Percentiles rank a stretch among this genome's conserved stretches.
Conservation (phyloP, 1,140 invertebrate genomes). For the Trichomalopsis sarcophagae region DNA sequence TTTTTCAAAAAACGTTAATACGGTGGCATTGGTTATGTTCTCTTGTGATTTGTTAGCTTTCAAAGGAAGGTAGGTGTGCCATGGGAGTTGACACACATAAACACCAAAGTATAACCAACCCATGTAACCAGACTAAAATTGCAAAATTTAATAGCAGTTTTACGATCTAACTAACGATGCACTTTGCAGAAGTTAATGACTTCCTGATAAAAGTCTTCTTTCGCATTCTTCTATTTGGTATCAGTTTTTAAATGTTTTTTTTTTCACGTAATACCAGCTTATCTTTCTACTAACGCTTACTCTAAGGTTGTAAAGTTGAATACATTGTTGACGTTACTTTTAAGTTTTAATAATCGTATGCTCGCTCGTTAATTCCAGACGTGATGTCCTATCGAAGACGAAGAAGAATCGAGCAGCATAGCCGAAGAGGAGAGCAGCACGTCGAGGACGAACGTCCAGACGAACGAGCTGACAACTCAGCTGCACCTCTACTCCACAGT, state of each 20-base stretch:
- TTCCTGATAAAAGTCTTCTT: background rate
- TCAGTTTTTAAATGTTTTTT: background rate
- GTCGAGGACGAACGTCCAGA: conserved; percentile 14
- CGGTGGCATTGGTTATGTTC: conserved; percentile 4
- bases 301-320: background rate
- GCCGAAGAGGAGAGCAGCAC: conserved; percentile 52
- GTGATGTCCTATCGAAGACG: conserved; percentile 69
- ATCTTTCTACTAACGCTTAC: conserved; percentile 7
- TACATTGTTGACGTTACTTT: background rate
- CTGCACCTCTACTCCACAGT: conserved; percentile 69
- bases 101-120: background rate
- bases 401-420: conserved; percentile 55
- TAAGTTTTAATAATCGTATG: background rate
- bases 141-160: background rate
- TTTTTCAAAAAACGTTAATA: background rate
- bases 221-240: background rate
- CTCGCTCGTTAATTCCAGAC: conserved; percentile 61
- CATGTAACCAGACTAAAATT: background rate
- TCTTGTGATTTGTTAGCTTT: conserved; percentile 53
- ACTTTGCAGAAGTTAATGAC: background rate
- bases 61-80: conserved; percentile 47
- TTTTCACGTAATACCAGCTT: background rate
- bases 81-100: background rate
- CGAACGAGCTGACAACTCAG: conserved; percentile 57
- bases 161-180: background rate